Conservation (phyloP, 2,797 vertebrate genomes). For the Rhinatrema bivittatum region DNA sequence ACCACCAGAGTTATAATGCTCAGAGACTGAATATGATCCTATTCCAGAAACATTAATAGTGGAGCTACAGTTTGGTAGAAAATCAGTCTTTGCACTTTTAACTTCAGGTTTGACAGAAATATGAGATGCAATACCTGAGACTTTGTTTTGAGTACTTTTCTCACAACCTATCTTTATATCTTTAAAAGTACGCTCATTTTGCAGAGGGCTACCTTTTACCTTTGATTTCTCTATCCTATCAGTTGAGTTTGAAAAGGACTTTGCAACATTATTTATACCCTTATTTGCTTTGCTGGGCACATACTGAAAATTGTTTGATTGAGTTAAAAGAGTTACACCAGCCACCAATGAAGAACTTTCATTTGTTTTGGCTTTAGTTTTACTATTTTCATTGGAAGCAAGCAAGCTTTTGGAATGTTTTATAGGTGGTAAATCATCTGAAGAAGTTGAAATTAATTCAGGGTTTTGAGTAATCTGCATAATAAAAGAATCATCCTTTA, state of each 20-base stretch:
- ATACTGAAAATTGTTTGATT: slow-evolving; percentile 13
- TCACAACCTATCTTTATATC: slow-evolving; percentile 15
- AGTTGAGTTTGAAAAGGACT: slow-evolving; percentile 6
- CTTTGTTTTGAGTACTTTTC: slow-evolving; percentile 29
- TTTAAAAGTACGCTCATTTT: slow-evolving; percentile 12
- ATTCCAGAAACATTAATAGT: slow-evolving; percentile 15
- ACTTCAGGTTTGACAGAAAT: slow-evolving; percentile 8
- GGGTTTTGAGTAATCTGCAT: slow-evolving; percentile 72
- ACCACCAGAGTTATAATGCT: slow-evolving; percentile 14
- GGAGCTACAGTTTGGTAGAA: slow-evolving; percentile 5
- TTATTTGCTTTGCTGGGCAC: slow-evolving; percentile 19
- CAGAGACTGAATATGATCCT: background rate
- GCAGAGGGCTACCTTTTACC: slow-evolving; percentile 38
- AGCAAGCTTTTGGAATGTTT: background rate
- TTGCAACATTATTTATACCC: slow-evolving; percentile 6
- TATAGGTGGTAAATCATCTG: slow-evolving; percentile 10
- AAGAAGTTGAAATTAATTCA: slow-evolving; percentile 31
- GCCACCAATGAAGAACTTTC: background rate
- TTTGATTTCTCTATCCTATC: slow-evolving; percentile 20
- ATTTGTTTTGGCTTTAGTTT: slow-evolving; percentile 13
- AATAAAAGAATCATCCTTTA: slow-evolving; percentile 66
- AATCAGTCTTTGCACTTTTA: slow-evolving; percentile 25
- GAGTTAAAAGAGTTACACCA: slow-evolving; percentile 1
- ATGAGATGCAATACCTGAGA: slow-evolving; percentile 18
- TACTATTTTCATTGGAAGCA: slow-evolving; percentile 3